Conservation (phyloP, 2,797 vertebrate genomes). For the Neopelma chrysocephalum region DNA sequence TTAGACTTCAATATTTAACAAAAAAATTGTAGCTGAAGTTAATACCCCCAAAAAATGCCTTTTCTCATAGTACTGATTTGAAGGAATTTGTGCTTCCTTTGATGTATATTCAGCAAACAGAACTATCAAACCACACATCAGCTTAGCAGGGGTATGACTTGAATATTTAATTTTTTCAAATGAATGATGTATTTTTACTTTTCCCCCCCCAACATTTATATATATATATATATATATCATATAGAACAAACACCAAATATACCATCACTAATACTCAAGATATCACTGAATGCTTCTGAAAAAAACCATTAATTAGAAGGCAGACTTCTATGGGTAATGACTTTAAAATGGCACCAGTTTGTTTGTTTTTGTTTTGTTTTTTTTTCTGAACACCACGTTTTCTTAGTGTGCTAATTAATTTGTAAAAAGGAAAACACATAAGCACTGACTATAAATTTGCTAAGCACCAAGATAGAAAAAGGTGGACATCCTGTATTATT, state of each 20-base stretch:
- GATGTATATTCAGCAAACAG: conserved; percentile 77
- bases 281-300: conserved; percentile 79
- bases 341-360: conserved; percentile 75
- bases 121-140: conserved; percentile 74
- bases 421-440: conserved; percentile 71
- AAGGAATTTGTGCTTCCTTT: conserved; percentile 77
- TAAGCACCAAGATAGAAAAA: conserved; percentile 78
- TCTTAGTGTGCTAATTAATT: conserved; percentile 68
- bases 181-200: conserved; percentile 69
- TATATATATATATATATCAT: conserved; percentile 69
- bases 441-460: conserved; percentile 74
- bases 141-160: conserved; percentile 76
- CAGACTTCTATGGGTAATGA: conserved; percentile 76
- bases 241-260: conserved; percentile 79
- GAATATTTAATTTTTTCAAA: conserved; percentile 70
- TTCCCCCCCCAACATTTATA: conserved; percentile 62
- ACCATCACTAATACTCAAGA: conserved; percentile 81
- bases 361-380: neutral
- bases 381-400: conserved; percentile 67
- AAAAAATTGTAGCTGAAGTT: conserved; percentile 48
- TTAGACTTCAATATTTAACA: conserved; percentile 71
- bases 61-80: conserved; percentile 69
- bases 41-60: conserved; percentile 45
- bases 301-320: conserved; percentile 75
- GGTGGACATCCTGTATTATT: conserved; percentile 74